Conservation (phyloP, 2,888 invertebrate genomes). For the Pandemis heparana region DNA sequence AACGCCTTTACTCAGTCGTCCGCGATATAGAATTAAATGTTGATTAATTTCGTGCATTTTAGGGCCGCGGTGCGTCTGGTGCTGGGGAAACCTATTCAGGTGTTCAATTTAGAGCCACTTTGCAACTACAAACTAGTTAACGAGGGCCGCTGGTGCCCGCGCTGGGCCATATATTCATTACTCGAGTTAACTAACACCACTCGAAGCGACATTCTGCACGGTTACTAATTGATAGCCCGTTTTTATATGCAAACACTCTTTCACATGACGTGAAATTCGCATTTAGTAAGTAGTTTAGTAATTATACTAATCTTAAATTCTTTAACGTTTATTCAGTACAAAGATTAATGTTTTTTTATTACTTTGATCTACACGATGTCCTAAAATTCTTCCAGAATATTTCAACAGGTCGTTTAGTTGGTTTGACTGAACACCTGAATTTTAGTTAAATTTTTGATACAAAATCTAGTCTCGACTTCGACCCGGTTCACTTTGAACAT, state of each 20-base stretch:
- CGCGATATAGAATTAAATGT: slow-evolving; percentile 80
- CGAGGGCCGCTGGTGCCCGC: slow-evolving; percentile 57
- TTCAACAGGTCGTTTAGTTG: too few relatives aligned
- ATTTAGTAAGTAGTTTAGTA: neutral
- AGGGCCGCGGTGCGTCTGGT: slow-evolving; percentile 58
- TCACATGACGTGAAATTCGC: neutral
- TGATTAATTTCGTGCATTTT: slow-evolving; percentile 79
- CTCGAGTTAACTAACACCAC: slow-evolving; percentile 57
- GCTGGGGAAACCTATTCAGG: slow-evolving; percentile 65
- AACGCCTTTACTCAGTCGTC: slow-evolving; percentile 60
- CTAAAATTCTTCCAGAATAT: too few relatives aligned
- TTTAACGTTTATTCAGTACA: neutral
- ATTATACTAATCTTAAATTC: neutral
- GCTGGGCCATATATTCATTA: slow-evolving; percentile 59
- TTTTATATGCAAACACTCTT: slow-evolving; percentile 15
- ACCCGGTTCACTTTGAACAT: too few relatives aligned
- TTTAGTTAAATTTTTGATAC: too few relatives aligned
- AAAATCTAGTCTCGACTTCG: too few relatives aligned
- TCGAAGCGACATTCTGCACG: slow-evolving; percentile 56
- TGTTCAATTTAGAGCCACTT: slow-evolving; percentile 73
- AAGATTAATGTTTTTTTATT: neutral
- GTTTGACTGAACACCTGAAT: too few relatives aligned
- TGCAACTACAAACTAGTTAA: slow-evolving; percentile 76
- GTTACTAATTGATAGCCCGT: slow-evolving; percentile 45
- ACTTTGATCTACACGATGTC: too few relatives aligned